Evolutionary conservation across 2,113 vertebrate species (phyloP).

Genomic region (Plectropomus leopardus): DNA sequence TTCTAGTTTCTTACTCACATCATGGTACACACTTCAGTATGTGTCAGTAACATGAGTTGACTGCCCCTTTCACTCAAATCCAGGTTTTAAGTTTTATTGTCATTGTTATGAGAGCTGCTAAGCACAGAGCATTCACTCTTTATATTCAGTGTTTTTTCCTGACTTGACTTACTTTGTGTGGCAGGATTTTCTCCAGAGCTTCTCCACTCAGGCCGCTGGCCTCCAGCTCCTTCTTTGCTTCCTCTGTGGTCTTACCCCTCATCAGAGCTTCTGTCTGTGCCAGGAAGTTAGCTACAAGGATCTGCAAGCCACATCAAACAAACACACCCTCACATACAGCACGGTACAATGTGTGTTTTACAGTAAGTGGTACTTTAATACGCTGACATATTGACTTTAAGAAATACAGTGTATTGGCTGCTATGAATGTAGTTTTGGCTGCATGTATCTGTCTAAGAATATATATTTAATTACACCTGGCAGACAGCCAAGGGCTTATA

Average conservation of each 20-base stretch:
- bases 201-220: constrained; percentile 88
- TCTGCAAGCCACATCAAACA: constrained; percentile 82
- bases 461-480: neutral
- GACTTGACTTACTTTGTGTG: constrained; percentile 90
- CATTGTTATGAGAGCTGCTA: neutral
- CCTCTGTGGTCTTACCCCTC: constrained; percentile 93
- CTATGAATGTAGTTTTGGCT: neutral
- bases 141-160: neutral
- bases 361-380: neutral
- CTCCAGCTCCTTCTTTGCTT: constrained; percentile 93
- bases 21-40: neutral
- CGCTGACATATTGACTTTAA: neutral
- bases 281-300: constrained; percentile 95
- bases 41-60: neutral
- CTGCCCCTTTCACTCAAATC: neutral
- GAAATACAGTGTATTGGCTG: neutral
- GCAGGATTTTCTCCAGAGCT: constrained; percentile 91
- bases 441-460: neutral
- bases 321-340: constrained; percentile 10
- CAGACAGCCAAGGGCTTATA: neutral
- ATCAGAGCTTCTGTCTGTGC: constrained; percentile 98
- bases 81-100: neutral
- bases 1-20: neutral
- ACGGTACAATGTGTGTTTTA: neutral
- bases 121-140: neutral